Evolutionary conservation across 2,888 invertebrate genomes (phyloP).

Genomic region (Apotomis capreana): DNA sequence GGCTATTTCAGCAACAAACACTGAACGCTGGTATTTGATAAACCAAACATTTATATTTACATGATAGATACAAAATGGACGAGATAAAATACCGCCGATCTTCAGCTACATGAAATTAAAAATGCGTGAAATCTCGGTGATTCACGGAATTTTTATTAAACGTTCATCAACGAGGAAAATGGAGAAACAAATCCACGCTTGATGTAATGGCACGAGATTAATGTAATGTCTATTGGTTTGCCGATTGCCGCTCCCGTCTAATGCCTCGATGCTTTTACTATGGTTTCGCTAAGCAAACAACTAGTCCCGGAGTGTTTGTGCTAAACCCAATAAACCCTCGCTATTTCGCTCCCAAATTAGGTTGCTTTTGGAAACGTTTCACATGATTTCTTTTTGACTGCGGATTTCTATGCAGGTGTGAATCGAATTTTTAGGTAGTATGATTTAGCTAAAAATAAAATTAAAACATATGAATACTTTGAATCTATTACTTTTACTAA

Average conservation of each 20-base stretch:
- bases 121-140: not conserved
- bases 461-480: no score
- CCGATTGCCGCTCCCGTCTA: slow-evolving; percentile 40
- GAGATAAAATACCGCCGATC: slow-evolving; percentile 1
- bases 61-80: slow-evolving; percentile 1
- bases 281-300: slow-evolving; percentile 68
- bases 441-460: no score
- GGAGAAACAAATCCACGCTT: slow-evolving; percentile 59
- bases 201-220: slow-evolving; percentile 52
- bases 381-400: slow-evolving; percentile 12
- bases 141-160: slow-evolving; percentile 22
- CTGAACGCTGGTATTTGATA: slow-evolving; percentile 14
- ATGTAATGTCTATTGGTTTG: slow-evolving; percentile 68
- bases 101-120: slow-evolving; percentile 11
- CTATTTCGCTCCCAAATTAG: slow-evolving; percentile 63
- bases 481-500: no score
- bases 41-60: not conserved
- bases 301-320: slow-evolving; percentile 64
- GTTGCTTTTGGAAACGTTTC: slow-evolving; percentile 42
- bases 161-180: slow-evolving; percentile 41
- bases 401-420: no score
- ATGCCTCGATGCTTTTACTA: slow-evolving; percentile 37
- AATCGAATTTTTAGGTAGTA: no score
- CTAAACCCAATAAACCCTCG: slow-evolving; percentile 60
- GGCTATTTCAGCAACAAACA: not conserved